A percentile compares a stretch with the other conserved stretches of the same genome.
Conservation (phyloP, 2,797 vertebrate genomes). For the Darevskia mixta region DNA sequence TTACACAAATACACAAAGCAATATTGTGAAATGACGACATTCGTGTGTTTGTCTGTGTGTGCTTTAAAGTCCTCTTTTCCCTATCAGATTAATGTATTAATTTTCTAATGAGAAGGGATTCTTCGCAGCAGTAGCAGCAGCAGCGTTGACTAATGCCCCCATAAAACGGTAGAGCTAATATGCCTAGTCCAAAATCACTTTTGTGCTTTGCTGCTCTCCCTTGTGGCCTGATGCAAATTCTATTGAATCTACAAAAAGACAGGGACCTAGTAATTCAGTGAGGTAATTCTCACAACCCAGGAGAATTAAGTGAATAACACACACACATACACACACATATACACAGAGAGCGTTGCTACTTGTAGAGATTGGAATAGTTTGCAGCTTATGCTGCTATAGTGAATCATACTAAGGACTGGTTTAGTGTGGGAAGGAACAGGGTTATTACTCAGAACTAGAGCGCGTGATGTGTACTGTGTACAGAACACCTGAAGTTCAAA, state of each 20-base stretch:
- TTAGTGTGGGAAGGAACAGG: neutral
- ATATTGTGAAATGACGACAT: rapidly evolving
- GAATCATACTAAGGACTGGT: neutral
- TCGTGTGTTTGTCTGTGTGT: too few species aligned
- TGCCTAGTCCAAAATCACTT: neutral
- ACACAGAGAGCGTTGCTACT: rapidly evolving
- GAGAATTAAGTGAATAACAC: neutral
- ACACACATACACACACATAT: neutral
- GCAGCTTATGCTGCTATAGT: neutral
- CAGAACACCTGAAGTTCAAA: neutral
- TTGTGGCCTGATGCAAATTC: neutral
- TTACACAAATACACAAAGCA: slow-evolving; percentile 20
- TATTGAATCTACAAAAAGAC: slow-evolving; percentile 5
- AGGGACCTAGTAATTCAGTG: neutral
- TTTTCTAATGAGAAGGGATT: neutral
- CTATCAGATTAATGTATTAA: slow-evolving; percentile 9
- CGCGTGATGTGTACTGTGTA: neutral
- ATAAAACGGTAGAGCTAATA: rapidly evolving
- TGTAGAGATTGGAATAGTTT: neutral
- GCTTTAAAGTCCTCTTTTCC: slow-evolving; percentile 30
- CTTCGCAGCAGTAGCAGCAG: neutral
- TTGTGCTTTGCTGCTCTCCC: neutral
- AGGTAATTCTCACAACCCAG: neutral
- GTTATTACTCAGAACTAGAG: too few species aligned
- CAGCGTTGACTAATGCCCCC: neutral